These are phyloP conservation scores for Nibea coibor DNA, from an alignment of 2,113 vertebrate genomes.

Conservation along the genomic window DNA sequence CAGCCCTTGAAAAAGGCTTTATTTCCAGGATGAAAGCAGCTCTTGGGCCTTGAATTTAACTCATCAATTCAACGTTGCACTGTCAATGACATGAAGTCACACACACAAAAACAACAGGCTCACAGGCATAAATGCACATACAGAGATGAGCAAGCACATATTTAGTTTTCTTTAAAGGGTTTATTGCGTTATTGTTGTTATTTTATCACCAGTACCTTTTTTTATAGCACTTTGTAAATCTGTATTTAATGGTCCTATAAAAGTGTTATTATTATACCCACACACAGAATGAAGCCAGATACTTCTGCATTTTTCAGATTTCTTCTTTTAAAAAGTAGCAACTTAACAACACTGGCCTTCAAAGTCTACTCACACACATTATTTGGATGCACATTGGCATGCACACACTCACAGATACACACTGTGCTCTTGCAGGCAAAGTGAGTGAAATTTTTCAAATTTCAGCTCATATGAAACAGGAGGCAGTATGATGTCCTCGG, in stretches of 20 bases:
- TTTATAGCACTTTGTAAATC: neutral
- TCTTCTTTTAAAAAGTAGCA: slow-evolving; percentile 3
- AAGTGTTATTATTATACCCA: neutral
- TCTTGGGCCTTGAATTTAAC: neutral
- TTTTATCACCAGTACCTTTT: neutral
- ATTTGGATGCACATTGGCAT: neutral
- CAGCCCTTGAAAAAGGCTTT: neutral
- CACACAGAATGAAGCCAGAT: neutral
- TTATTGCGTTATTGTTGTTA: neutral
- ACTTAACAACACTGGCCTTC: slow-evolving; percentile 20
- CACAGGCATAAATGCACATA: no score
- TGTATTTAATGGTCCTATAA: neutral
- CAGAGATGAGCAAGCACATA: neutral
- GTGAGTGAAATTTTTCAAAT: slow-evolving; percentile 34
- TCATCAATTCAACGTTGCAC: neutral
- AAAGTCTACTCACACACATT: neutral
- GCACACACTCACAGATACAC: neutral
- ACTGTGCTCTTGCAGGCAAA: neutral
- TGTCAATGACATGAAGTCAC: neutral
- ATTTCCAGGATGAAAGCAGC: neutral
- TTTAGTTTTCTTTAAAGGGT: neutral
- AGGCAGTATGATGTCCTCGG: slow-evolving; percentile 26
- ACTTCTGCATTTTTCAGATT: neutral
- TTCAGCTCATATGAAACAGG: slow-evolving; percentile 37
- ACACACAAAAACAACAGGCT: neutral